Evolutionary conservation across 2,797 vertebrate genomes (phyloP).

Genomic region (Acomys russatus): DNA sequence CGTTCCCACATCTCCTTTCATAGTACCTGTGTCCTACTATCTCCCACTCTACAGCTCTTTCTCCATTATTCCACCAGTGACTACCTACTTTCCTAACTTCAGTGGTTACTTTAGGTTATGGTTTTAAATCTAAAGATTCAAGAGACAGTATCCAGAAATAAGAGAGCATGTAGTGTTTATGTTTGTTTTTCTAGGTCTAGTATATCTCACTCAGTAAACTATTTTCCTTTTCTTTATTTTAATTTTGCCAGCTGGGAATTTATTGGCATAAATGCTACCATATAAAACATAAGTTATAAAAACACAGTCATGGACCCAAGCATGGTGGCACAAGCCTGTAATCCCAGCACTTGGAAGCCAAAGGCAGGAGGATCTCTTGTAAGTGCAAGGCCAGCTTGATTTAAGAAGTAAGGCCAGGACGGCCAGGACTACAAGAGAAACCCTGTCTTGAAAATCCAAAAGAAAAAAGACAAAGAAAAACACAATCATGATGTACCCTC

Average conservation of each 20-base stretch:
- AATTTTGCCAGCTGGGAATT: constrained; percentile 75
- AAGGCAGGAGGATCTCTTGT: too few relatives aligned
- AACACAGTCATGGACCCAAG: too few relatives aligned
- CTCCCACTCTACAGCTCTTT: not conserved
- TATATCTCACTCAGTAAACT: not conserved
- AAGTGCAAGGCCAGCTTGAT: too few relatives aligned
- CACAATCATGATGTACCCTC: constrained; percentile 86
- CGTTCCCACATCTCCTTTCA: not conserved
- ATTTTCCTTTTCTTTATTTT: not conserved
- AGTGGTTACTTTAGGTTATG: not conserved
- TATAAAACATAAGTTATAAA: constrained; percentile 90
- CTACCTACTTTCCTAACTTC: not conserved
- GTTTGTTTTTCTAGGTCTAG: not conserved
- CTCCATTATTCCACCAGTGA: not conserved
- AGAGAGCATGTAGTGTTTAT: not conserved
- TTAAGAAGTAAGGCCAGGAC: too few relatives aligned
- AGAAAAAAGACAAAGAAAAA: constrained; percentile 78
- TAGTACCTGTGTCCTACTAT: not conserved
- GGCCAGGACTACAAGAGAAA: too few relatives aligned
- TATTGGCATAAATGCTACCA: constrained; percentile 89
- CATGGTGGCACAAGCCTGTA: too few relatives aligned
- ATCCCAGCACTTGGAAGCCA: too few relatives aligned
- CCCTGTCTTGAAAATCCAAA: too few relatives aligned
- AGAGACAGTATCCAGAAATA: not conserved
- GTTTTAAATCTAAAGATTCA: not conserved